phyloP scores from a whole-genome alignment of 2,888 invertebrate species.

The Chrysolina oricalcia region DNA sequence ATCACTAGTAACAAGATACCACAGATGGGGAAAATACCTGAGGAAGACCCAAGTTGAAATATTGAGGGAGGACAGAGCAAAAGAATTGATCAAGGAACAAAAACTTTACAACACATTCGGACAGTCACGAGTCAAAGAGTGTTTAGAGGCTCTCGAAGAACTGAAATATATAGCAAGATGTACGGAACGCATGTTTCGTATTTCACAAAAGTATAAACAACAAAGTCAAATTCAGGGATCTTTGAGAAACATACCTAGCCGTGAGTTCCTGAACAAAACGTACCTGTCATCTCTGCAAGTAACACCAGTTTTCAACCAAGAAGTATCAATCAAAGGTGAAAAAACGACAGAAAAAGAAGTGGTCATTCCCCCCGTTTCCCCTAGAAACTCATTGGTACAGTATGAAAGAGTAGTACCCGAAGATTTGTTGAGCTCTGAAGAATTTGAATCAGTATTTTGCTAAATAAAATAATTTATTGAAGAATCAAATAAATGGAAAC shows the following conservation, averaged over 20 bases:
- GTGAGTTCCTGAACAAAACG: slow-evolving; percentile 49
- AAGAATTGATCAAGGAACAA: slow-evolving; percentile 66
- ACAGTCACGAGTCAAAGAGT: slow-evolving; percentile 65
- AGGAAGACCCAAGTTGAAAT: slow-evolving; percentile 66
- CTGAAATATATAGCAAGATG: slow-evolving; percentile 69
- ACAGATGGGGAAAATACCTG: slow-evolving; percentile 66
- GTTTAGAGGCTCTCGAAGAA: slow-evolving; percentile 68
- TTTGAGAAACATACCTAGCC: slow-evolving; percentile 24
- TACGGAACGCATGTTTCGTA: slow-evolving; percentile 67
- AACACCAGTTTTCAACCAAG: slow-evolving; percentile 44
- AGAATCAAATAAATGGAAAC: neutral
- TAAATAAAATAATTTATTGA: neutral
- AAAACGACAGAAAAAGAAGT: slow-evolving; percentile 11
- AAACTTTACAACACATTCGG: slow-evolving; percentile 66
- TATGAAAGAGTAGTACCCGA: neutral
- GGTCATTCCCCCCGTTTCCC: slow-evolving; percentile 12
- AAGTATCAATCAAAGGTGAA: slow-evolving; percentile 23
- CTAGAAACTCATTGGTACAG: neutral
- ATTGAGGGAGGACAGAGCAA: slow-evolving; percentile 57
- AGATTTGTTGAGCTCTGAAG: slow-evolving; percentile 1
- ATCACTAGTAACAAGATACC: slow-evolving; percentile 65
- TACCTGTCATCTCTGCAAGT: slow-evolving; percentile 42
- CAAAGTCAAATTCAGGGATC: slow-evolving; percentile 49
- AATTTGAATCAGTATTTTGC: neutral
- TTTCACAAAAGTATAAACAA: slow-evolving; percentile 59